Base-by-base conservation (phyloP, 53 echinoderm and acorn worm genomes). In the Holothuria scabra region DNA sequence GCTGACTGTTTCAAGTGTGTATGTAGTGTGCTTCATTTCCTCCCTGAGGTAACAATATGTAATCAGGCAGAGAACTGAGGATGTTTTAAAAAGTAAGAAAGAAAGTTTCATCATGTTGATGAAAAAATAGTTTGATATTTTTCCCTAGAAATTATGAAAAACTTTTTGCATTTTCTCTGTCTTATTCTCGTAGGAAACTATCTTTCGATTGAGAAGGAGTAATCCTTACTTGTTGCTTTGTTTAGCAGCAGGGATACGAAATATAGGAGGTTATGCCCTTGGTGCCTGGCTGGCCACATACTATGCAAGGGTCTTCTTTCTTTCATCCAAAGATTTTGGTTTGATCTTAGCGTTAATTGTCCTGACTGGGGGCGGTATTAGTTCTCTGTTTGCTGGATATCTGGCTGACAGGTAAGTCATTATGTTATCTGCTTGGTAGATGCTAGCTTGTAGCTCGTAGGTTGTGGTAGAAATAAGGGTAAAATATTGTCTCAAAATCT, bases 231-330 rank as follows among this genome's bases (percentile, higher is more conserved):
- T 93, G 21, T 55, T 90, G 22, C 85, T 93, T 26, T 88, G 88
- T 29, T 26, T 83, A 0, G 93, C 93, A 48, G 78, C 90, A 28
- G 85, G 85, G 22, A 72, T 87, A 63, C 85, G 93, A 12, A 62
- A 87, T 59, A 86, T 90, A 30, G 83, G 85, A 14, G 85, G 82
- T 1, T 90, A 85, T 78, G 88, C 93, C 1, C 71, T 93, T 26
- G 85, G 87, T 60, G 88, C 93, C 3, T 93, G 93, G 93, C 83
- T 93, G 61, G 84, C 93, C 22, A 93, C 93, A 32, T 93, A 85
- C 90, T 93, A 93, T 67, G 88, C 88, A n/a, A 90, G 81, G 64
- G 64, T 57, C 38, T 61, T 82, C 19, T 48, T 10, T 8, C 25
- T 85, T 26, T 38, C 90, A 12, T 88, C 93, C 0, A 66, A 66